A percentile compares a stretch with the other conserved stretches of the same genome.
Evolutionary conservation across 2,797 vertebrate genomes (phyloP).

Genomic region (Halcyon leucocephala): DNA sequence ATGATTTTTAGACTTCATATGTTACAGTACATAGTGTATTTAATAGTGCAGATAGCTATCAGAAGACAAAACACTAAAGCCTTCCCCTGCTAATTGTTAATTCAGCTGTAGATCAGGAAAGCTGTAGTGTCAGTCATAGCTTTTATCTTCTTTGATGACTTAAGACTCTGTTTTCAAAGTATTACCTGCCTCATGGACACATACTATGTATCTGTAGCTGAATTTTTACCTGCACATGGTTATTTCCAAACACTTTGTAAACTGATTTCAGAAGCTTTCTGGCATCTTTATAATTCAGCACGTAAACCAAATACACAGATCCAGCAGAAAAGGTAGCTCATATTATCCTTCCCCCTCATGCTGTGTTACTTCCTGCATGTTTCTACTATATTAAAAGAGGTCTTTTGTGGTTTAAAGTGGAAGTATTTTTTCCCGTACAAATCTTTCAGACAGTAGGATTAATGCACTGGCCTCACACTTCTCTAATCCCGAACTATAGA

Average conservation of each 20-base stretch:
- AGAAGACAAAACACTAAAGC: constrained; percentile 34
- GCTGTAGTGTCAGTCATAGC: constrained; percentile 45
- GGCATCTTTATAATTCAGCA: neutral
- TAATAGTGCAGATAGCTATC: constrained; percentile 56
- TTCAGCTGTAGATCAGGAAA: constrained; percentile 61
- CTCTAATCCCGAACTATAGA: neutral
- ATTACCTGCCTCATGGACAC: neutral
- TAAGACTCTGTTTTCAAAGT: constrained; percentile 51
- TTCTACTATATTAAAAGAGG: neutral
- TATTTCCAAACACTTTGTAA: neutral
- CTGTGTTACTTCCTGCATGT: neutral
- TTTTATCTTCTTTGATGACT: constrained; percentile 68
- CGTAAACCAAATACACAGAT: neutral
- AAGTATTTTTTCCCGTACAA: neutral
- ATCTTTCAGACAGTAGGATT: neutral
- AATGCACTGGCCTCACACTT: neutral
- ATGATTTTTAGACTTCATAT: constrained; percentile 23
- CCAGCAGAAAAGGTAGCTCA: neutral
- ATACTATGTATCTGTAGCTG: neutral
- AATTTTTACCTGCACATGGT: neutral
- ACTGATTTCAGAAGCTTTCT: neutral
- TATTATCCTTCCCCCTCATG: neutral
- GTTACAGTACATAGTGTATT: constrained; percentile 12
- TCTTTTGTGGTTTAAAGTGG: neutral
- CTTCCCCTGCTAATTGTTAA: constrained; percentile 65